These are phyloP conservation scores for Tenebrosternarchus preto DNA, from an alignment of 2,113 vertebrate species.

Conservation along the genomic window DNA sequence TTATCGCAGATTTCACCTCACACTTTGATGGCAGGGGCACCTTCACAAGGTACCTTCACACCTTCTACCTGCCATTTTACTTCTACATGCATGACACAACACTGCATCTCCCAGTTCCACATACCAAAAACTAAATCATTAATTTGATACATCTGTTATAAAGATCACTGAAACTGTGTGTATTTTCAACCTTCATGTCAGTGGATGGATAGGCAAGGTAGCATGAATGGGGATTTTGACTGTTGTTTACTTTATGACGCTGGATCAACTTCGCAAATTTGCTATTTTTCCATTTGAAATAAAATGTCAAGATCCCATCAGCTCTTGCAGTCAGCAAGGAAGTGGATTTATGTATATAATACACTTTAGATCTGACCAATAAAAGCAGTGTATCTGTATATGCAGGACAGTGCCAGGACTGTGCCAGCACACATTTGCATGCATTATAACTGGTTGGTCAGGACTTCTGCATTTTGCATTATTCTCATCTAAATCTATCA, in stretches of 20 bases:
- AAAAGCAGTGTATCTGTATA: not conserved
- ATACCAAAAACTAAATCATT: not conserved
- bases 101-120: too few relatives aligned
- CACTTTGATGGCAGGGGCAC: not conserved
- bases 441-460: not conserved
- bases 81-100: too few relatives aligned
- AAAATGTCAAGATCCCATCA: not conserved
- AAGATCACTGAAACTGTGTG: not conserved
- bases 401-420: too few relatives aligned
- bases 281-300: not conserved
- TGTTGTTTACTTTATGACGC: not conserved
- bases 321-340: not conserved
- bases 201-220: not conserved
- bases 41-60: not conserved
- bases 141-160: not conserved
- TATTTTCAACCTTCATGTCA: not conserved
- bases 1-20: not conserved
- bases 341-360: not conserved
- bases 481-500: not conserved
- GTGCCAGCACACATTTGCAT: not conserved
- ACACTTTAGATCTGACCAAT: not conserved
- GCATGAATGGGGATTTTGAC: not conserved
- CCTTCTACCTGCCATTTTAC: not conserved
- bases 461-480: not conserved
- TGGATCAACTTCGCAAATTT: not conserved